These are phyloP conservation scores for Cyclura pinguis DNA, from an alignment of 2,797 vertebrate species.

Conservation along the genomic window DNA sequence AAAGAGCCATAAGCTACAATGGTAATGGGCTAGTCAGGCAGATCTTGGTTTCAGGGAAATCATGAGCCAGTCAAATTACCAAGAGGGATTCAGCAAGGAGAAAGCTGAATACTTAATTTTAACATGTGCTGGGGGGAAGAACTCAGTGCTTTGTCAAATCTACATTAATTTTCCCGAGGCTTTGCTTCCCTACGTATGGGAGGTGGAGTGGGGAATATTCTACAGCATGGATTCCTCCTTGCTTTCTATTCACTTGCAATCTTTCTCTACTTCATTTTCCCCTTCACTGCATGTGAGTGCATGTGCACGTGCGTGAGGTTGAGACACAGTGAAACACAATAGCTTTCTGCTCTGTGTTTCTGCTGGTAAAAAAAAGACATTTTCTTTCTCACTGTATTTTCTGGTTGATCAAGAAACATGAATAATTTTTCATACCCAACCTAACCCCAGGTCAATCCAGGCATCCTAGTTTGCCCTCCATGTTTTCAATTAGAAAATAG, in stretches of 20 bases:
- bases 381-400: slow-evolving; percentile 2
- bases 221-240: slow-evolving; percentile 35
- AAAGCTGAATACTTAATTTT: slow-evolving; percentile 59
- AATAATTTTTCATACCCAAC: neutral
- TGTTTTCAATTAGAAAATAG: neutral
- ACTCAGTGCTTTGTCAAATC: slow-evolving; percentile 48
- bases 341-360: slow-evolving; percentile 44
- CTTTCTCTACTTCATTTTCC: slow-evolving; percentile 60
- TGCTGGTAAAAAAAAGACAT: neutral
- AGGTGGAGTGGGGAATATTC: slow-evolving; percentile 13
- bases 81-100: slow-evolving; percentile 50
- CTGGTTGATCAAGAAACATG: neutral
- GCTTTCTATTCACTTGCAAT: slow-evolving; percentile 51
- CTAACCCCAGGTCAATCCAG: neutral
- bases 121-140: slow-evolving; percentile 14
- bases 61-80: slow-evolving; percentile 36
- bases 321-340: slow-evolving; percentile 42
- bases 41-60: slow-evolving; percentile 43
- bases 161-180: slow-evolving; percentile 49
- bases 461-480: fast-evolving
- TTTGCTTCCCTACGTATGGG: slow-evolving; percentile 54
- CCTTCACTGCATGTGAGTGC: slow-evolving; percentile 23
- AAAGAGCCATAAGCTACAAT: slow-evolving; percentile 18
- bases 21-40: slow-evolving; percentile 34
- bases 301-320: slow-evolving; percentile 7